phyloP scores from a whole-genome alignment of 2,888 invertebrate genomes.

The Agrotis puta region DNA sequence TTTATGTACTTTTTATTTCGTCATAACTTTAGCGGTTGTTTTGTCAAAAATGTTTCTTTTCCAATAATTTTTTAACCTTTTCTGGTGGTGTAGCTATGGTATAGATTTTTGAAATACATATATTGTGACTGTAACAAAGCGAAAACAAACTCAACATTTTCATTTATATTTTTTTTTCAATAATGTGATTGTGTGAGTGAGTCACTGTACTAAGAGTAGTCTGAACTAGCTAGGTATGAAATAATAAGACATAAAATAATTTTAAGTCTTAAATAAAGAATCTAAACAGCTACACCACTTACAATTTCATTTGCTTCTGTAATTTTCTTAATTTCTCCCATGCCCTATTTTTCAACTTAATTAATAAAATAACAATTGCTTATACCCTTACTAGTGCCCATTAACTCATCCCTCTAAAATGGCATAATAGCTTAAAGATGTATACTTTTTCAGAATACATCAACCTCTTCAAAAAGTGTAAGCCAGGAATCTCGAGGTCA shows the following conservation, averaged over 20 bases:
- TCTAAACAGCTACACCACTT: conserved; percentile 20
- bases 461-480: conserved; percentile 81
- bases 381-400: conserved; percentile 25
- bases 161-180: no score
- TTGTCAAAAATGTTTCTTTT: conserved; percentile 23
- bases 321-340: conserved; percentile 26
- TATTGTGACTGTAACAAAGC: no score
- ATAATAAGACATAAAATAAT: no score
- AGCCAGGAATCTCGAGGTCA: conserved; percentile 84
- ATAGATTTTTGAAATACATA: not conserved
- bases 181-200: no score
- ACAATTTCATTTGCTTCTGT: conserved; percentile 42
- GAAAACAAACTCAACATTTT: no score
- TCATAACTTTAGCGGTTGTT: conserved; percentile 33
- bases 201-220: no score
- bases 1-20: conserved; percentile 17
- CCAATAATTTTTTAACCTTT: conserved; percentile 38
- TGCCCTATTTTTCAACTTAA: conserved; percentile 18
- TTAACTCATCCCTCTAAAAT: not conserved
- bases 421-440: not conserved
- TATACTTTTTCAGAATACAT: conserved; percentile 76
- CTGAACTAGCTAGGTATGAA: no score
- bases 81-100: conserved; percentile 33
- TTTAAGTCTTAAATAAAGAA: not conserved
- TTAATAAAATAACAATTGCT: conserved; percentile 51